Evolutionary conservation across 2,888 invertebrate species (phyloP), one percentile per base, ranked within the genome.

Genomic region (Lissonota sp.): DNA sequence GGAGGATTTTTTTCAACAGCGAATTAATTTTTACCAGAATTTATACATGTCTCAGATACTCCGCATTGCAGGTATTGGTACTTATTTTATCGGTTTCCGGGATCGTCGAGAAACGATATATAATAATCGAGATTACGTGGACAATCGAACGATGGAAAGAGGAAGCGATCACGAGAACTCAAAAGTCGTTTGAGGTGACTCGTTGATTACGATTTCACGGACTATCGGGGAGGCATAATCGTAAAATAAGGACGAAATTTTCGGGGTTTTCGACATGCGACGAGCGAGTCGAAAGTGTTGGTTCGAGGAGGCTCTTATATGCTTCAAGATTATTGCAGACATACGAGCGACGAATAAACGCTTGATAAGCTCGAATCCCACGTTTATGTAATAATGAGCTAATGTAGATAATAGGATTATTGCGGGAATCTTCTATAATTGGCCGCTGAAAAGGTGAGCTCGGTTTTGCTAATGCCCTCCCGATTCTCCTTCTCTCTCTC

Each of bases 351-450:
- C 69, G 79, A 83, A 84, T 84, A 86, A 86, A 86, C 84, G 85
- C 82, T 85, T 86, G 84, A 84, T 86, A 85, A 83, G 86, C 82
- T 85, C 77, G 73, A 72, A 75, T 76, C 83, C 83, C 77, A 85
- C 87, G 87, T 87, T 88, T 90, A 91, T 89, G 88, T 89, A 91
- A 92, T 92, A 92, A 92, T 91, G 91, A 92, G 92, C 91, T 91
- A 91, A 91, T 91, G 89, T 89, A 87, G 88, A 85, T 92, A 92
- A 92, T 92, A 91, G 92, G 92, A 92, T 92, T 92, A 92, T 87
- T 76, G 66, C 85, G 86, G 86, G 76, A 91, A 91, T 91, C 91
- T 92, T 87, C 87, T 89, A 90, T 92, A 92, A 92, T 92, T 92
- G 92, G 91, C 90, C 88, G 89, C 86, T 87, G 89, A 90, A 91